phyloP scores from a whole-genome alignment of 1,140 invertebrate genomes.

The Gryon sp. region DNA sequence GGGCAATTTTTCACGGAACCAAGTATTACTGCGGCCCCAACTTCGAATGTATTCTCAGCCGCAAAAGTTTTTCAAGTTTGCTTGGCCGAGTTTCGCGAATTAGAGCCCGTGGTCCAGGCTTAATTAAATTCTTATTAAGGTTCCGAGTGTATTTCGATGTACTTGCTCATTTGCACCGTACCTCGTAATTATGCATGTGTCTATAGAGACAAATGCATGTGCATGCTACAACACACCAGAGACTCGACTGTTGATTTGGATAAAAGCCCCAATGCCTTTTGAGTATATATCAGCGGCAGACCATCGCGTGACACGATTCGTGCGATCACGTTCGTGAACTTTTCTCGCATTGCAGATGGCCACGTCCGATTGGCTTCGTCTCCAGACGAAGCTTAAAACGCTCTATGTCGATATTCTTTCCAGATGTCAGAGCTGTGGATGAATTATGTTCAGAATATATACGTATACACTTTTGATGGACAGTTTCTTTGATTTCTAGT shows the following conservation, averaged over 20 bases:
- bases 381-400: not conserved
- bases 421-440: constrained; percentile 9
- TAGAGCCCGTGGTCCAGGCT: constrained; percentile 58
- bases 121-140: constrained; percentile 79
- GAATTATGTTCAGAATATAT: constrained; percentile 13
- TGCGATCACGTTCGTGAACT: constrained; percentile 47
- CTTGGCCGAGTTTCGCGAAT: not conserved
- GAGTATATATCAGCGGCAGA: constrained; percentile 12
- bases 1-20: not conserved
- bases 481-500: constrained; percentile 19
- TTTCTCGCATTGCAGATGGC: constrained; percentile 27
- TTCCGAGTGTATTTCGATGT: constrained; percentile 77
- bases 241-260: not conserved
- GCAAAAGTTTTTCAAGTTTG: not conserved
- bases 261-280: not conserved
- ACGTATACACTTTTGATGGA: constrained; percentile 21
- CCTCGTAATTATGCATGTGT: constrained; percentile 39
- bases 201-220: constrained; percentile 40
- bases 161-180: constrained; percentile 45
- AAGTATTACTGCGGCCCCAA: too few relatives aligned
- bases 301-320: constrained; percentile 44
- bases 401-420: not conserved
- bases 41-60: not conserved
- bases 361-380: not conserved
- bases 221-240: not conserved